phyloP scores from a whole-genome alignment of 1,140 invertebrate species.

The Panulirus ornatus region DNA sequence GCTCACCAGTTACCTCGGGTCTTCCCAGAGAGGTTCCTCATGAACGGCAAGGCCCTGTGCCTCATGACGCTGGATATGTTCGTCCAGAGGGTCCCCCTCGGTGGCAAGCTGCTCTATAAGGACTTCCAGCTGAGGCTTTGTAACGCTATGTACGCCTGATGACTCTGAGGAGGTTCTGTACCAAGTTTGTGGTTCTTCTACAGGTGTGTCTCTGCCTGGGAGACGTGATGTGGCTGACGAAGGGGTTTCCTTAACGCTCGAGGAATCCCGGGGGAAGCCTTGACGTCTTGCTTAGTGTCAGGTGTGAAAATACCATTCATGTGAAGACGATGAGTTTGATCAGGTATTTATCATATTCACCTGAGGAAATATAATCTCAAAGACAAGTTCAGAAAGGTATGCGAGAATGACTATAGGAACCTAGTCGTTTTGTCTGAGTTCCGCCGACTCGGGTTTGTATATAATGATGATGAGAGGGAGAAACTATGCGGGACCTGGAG shows the following conservation, averaged over 20 bases:
- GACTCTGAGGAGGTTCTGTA: not conserved
- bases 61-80: constrained; percentile 88
- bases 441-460: too few relatives aligned
- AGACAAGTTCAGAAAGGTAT: too few relatives aligned
- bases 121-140: constrained; percentile 80
- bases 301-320: too few relatives aligned
- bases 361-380: too few relatives aligned
- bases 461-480: too few relatives aligned
- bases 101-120: constrained; percentile 84
- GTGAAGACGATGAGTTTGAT: too few relatives aligned
- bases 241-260: not conserved
- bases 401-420: too few relatives aligned
- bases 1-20: constrained; percentile 82
- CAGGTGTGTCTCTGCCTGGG: not conserved
- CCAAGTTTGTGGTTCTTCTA: not conserved
- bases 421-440: too few relatives aligned
- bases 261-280: too few relatives aligned
- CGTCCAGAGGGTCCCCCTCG: constrained; percentile 83
- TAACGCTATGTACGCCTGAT: constrained; percentile 78
- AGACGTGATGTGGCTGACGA: not conserved
- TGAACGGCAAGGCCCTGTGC: constrained; percentile 89
- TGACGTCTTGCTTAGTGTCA: too few relatives aligned
- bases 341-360: too few relatives aligned
- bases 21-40: constrained; percentile 83
- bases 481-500: too few relatives aligned